Conservation (phyloP, 1,140 invertebrate genomes). For the Eriocheir sinensis region DNA sequence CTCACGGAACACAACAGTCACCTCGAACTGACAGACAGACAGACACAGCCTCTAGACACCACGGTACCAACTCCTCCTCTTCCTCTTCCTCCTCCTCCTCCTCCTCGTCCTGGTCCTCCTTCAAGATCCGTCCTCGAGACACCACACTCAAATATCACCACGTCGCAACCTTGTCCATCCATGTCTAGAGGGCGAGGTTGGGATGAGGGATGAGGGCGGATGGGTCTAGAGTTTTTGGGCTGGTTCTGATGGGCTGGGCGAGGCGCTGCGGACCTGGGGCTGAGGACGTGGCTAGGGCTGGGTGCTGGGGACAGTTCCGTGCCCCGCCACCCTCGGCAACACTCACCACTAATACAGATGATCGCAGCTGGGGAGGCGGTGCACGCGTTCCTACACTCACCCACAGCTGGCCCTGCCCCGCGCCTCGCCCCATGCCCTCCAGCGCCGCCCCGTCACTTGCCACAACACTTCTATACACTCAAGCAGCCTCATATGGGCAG, state of each 20-base stretch:
- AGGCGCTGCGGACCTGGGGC: background rate
- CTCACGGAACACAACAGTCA: background rate
- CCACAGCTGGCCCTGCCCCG: background rate
- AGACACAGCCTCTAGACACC: background rate
- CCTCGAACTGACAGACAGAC: no score
- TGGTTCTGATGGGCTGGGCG: no score
- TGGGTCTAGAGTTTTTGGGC: no score
- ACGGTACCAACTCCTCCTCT: background rate
- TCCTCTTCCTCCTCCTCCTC: background rate
- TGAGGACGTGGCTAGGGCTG: background rate
- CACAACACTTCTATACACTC: background rate
- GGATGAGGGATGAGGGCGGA: background rate
- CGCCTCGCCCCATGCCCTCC: background rate
- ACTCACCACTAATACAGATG: slow-evolving; percentile 46
- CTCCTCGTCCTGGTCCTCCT: background rate
- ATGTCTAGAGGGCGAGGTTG: no score
- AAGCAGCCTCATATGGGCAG: no score
- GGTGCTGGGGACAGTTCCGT: background rate
- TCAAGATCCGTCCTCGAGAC: background rate
- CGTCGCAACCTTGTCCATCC: background rate
- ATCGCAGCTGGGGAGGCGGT: slow-evolving; percentile 49
- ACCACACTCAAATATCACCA: background rate
- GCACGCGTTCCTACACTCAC: slow-evolving; percentile 43
- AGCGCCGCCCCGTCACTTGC: background rate
- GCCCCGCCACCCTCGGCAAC: background rate